Evolutionary conservation across 2,888 invertebrate species (phyloP), one percentile per base, ranked within the genome.

Genomic region (Acleris holmiana): DNA sequence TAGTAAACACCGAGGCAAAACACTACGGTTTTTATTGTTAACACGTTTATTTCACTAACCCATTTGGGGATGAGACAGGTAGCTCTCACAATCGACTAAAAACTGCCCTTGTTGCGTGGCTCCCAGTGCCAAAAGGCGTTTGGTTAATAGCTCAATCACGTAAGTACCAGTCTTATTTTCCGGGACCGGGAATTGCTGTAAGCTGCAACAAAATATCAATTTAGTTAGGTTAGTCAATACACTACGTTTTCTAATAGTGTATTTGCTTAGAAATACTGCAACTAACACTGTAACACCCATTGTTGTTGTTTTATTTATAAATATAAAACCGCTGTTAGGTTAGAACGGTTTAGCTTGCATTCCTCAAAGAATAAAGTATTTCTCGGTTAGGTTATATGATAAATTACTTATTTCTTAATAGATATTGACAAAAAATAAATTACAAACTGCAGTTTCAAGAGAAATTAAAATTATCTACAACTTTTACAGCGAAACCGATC

Each of bases 41-140:
- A 1, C 40, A 13, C 4, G 35, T 40, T 17, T 35, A n/a, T 6
- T 21, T 47, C 53, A 67, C 84, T 84, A 74, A 94, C 95, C 95
- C 81, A 96, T 92, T 76, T 95, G 95, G 1, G 96, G 95, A 50
- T 95, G 95, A 0, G 97, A 97, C 47, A 95, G 95, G 80, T 97
- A 98, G 0, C 98, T 98, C 85, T 99, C 99, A 77, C 99, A 99
- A 81, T 99, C 99, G 0, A 99, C 98, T 56, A 97, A 86, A 84
- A 98, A 99, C 75, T 97, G 97, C 0, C 99, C 99, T 66, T 96
- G 95, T 78, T 97, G 98, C 0, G 95, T 90, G 0, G 98, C 99
- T 18, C 99, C 98, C 2, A 98, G 90, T 0, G 97, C 96, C 44
- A 96, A 91, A 21, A 99, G 94, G 19, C 98, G 93, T 83, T 98